Evolutionary conservation across 2,797 vertebrate species (phyloP), one percentile per base, ranked within the genome.

Genomic region (Mastacembelus armatus): DNA sequence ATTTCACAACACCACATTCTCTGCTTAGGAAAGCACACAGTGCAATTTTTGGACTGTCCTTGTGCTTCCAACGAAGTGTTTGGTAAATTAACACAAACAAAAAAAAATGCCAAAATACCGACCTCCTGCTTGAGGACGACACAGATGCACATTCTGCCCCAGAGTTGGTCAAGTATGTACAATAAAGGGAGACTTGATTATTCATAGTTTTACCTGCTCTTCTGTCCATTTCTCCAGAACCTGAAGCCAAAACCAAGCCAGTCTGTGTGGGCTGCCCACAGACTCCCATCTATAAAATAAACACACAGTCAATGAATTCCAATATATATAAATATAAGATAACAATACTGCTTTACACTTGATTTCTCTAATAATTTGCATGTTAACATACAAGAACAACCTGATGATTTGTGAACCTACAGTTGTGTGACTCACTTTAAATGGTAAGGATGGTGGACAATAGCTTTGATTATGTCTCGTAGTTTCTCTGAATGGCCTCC

Each of bases 201-300:
- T 24, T 56, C 1, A 33, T 3, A 10, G 8, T 19, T 6, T 61
- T 92, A 98, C 98, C 94, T 94, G 89, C 71, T 93, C 93, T 44
- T 89, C 86, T 33, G 91, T 92, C 94, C 94, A 95, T 78, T 92
- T 94, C 83, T 97, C 93, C 80, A 98, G 86, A 55, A 97, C 93
- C 76, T 96, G 94, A 80, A 98, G 93, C 98, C 97, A 99, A 76
- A 96, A 85, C 98, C 97, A 99, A 3, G 96, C 95, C 77, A 96
- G 85, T 88, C 73, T 95, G 85, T 96, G 94, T 19, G 96, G 95
- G 81, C 89, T 97, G 44, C 93, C 93, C 14, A 91, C 65, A 15
- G 90, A 84, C 67, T 92, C 84, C 94, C 94, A 94, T 83, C 94
- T 95, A 66, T n/a, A 78, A 64, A 45, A 62, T 7, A 7, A 67